Percentiles rank a stretch among this genome's conserved stretches.
Conservation (phyloP, 2,888 invertebrate species). For the Xanthorhoe spadicearia region DNA sequence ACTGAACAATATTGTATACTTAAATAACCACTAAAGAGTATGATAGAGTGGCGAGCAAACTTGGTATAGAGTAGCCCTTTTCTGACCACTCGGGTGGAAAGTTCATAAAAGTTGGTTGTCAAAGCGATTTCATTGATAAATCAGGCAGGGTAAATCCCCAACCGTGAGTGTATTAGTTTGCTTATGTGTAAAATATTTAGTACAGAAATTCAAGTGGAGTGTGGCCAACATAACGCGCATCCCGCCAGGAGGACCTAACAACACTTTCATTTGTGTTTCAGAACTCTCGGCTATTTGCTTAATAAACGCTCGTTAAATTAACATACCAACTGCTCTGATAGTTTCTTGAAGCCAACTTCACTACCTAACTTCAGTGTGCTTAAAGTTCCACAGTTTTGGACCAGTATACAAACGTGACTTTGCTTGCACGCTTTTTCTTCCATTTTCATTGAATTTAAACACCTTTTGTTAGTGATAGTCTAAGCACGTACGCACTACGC, state of each 20-base stretch:
- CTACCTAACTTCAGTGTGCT: slow-evolving; percentile 27
- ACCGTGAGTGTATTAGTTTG: slow-evolving; percentile 50
- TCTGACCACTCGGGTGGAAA: slow-evolving; percentile 45
- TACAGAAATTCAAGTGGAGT: slow-evolving; percentile 46
- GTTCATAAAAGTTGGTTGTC: slow-evolving; percentile 47
- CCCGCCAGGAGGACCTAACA: slow-evolving; percentile 52
- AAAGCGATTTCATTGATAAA: slow-evolving; percentile 56
- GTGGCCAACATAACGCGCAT: slow-evolving; percentile 52
- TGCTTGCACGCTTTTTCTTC: background rate
- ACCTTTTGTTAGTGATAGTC: background rate
- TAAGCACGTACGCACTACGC: too few relatives aligned
- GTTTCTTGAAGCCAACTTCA: slow-evolving; percentile 49
- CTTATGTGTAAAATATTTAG: slow-evolving; percentile 49
- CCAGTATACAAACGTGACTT: background rate
- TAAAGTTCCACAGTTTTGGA: slow-evolving; percentile 28
- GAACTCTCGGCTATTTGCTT: slow-evolving; percentile 60
- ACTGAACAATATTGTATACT: slow-evolving; percentile 4
- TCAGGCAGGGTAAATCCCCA: slow-evolving; percentile 49
- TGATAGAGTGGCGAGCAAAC: background rate
- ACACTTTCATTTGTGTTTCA: slow-evolving; percentile 59
- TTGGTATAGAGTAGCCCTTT: slow-evolving; percentile 35
- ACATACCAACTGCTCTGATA: slow-evolving; percentile 54
- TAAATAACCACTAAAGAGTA: too few relatives aligned
- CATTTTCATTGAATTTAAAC: background rate
- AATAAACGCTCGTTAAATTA: slow-evolving; percentile 63